A percentile compares a stretch with the other conserved stretches of the same genome.
phyloP scores from a whole-genome alignment of 2,113 vertebrate species.

The Elephas maximus region DNA sequence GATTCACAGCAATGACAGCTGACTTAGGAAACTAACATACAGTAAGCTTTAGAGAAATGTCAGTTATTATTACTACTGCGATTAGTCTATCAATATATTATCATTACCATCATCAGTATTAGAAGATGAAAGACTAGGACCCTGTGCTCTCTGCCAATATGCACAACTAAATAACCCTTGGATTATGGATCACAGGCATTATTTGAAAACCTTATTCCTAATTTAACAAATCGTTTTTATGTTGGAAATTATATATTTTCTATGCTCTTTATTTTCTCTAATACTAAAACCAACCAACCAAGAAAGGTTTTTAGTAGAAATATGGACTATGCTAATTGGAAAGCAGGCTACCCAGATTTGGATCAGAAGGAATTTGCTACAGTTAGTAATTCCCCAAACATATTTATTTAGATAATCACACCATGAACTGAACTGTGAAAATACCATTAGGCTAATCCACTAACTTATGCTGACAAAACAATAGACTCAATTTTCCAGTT shows the following conservation, averaged over 20 bases:
- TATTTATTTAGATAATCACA: conserved; percentile 36
- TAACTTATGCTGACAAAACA: conserved; percentile 50
- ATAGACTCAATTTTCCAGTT: conserved; percentile 54
- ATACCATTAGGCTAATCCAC: conserved; percentile 53
- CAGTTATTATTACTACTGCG: neutral
- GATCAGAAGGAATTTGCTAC: conserved; percentile 39
- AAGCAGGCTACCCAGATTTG: conserved; percentile 29
- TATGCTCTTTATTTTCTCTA: neutral
- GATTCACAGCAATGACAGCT: neutral
- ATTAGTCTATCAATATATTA: neutral
- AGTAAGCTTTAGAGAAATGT: neutral
- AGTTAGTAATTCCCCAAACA: conserved; percentile 49
- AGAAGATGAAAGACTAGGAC: neutral
- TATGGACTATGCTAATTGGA: conserved; percentile 33
- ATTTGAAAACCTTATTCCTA: neutral
- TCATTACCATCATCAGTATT: neutral
- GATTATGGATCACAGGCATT: neutral
- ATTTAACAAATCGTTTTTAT: neutral
- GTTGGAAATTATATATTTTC: neutral
- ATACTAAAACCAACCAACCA: conserved; percentile 1
- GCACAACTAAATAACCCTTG: neutral
- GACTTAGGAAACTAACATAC: neutral
- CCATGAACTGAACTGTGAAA: conserved; percentile 55
- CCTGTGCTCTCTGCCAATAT: neutral
- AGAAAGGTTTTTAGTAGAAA: conserved; percentile 3